These are phyloP conservation scores for Toxostoma redivivum DNA, from an alignment of 2,113 vertebrate genomes.

Conservation along the genomic window DNA sequence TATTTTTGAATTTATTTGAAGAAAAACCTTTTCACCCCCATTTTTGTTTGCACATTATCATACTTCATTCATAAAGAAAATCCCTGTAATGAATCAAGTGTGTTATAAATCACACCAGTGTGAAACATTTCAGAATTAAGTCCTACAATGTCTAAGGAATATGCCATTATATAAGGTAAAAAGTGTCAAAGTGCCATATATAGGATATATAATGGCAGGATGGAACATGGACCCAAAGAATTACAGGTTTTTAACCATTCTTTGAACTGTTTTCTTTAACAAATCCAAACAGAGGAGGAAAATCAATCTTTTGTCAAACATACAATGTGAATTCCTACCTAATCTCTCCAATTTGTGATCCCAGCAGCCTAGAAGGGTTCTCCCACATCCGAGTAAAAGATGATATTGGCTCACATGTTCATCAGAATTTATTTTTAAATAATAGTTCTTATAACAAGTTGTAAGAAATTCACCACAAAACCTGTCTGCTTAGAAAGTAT, in stretches of 20 bases:
- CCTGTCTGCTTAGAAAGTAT: neutral
- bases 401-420: neutral
- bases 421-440: neutral
- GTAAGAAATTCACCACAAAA: neutral
- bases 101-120: neutral
- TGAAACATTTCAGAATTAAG: neutral
- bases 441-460: neutral
- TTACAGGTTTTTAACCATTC: neutral
- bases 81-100: neutral
- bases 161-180: neutral
- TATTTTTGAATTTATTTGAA: neutral
- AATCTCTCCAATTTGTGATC: neutral
- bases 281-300: neutral
- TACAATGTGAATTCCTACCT: neutral
- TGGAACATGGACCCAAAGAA: neutral
- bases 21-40: neutral
- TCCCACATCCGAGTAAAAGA: neutral
- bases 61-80: slow-evolving; percentile 1
- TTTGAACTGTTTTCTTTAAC: neutral
- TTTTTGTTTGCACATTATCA: neutral
- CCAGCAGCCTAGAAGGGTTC: neutral
- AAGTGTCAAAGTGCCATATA: neutral
- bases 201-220: neutral
- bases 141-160: neutral
- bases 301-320: neutral